phyloP scores from a whole-genome alignment of 2,113 vertebrate genomes.

The Ondatra zibethicus region DNA sequence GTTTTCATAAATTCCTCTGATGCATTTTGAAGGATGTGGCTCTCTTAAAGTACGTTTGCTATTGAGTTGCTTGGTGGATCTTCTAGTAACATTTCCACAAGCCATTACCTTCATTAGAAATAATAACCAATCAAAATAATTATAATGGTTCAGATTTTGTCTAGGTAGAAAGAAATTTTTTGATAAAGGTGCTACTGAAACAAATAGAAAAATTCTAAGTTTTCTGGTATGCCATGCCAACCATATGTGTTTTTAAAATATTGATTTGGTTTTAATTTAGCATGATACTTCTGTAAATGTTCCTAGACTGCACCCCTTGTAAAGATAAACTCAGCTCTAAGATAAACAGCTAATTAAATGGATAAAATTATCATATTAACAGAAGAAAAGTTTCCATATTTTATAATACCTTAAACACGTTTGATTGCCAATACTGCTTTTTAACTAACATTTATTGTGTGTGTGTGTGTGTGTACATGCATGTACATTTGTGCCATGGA shows the following conservation, averaged over 20 bases:
- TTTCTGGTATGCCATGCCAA: not conserved
- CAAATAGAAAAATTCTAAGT: not conserved
- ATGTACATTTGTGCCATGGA: not conserved
- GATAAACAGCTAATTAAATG: not conserved
- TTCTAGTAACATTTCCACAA: not conserved
- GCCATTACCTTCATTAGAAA: not conserved
- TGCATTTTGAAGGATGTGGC: not conserved
- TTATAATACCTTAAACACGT: not conserved
- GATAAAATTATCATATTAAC: not conserved
- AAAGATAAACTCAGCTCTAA: not conserved
- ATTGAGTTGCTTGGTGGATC: not conserved
- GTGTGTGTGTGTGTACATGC: not conserved
- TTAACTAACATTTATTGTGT: not conserved
- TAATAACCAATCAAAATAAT: not conserved
- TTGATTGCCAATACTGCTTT: not conserved
- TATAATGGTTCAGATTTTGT: not conserved
- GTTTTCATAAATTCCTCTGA: not conserved
- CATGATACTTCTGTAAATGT: not conserved
- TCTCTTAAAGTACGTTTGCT: not conserved
- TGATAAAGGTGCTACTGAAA: not conserved
- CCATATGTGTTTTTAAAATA: not conserved
- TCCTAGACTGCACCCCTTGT: not conserved
- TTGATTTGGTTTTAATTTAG: not conserved
- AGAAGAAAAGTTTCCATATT: not conserved
- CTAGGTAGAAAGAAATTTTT: not conserved